Evolutionary conservation across 1,140 invertebrate genomes (phyloP), one percentile per base, ranked within the genome.

Genomic region (Anagrus nilaparvatae): DNA sequence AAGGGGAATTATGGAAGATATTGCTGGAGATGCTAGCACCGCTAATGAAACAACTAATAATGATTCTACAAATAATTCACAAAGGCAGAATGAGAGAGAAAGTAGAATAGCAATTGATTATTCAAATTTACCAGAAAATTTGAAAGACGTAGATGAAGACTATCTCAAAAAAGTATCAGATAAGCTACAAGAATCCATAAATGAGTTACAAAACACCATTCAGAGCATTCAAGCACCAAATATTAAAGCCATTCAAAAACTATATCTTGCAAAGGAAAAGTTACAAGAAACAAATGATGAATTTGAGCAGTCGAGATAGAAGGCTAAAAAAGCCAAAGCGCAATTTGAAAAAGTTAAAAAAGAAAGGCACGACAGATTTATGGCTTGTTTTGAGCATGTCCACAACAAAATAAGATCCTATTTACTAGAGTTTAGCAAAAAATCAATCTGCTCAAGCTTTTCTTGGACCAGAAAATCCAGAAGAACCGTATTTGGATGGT

Each of bases 391-490:
- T 59, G 93, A 98, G 50, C 92, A 97, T 58, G 94, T 99, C 3
- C 84, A 92, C 0, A 88, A 93, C 58, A 87, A 87, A 58, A 99
- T 99, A 52, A n/a, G 97, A 99, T 72, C 83, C 87, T 30, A 98
- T 99, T 63, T 99, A 99, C n/a, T n/a, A n/a, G 83, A 78, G 84
- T 32, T 69, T 99, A 42, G 89, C 93, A 0, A 87, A 94, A 70
- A 98, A 98, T 73, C 87, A 93, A 59, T 94, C 91, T 34, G 96
- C 96, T 20, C 96, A 99, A 67, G 96, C 96, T 7, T 97, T 97
- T 69, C 74, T 98, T 18, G 88, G 89, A 23, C 88, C 95, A 5
- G 93, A 97, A 70, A 99, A 99, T 76, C 90, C 92, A 0, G 96
- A 99, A 70, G 96, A 99, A 67, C 96, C 96, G 0, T 99, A 97